Evolutionary conservation across 2,888 invertebrate genomes (phyloP).

Genomic region (Uloborus plumipes): DNA sequence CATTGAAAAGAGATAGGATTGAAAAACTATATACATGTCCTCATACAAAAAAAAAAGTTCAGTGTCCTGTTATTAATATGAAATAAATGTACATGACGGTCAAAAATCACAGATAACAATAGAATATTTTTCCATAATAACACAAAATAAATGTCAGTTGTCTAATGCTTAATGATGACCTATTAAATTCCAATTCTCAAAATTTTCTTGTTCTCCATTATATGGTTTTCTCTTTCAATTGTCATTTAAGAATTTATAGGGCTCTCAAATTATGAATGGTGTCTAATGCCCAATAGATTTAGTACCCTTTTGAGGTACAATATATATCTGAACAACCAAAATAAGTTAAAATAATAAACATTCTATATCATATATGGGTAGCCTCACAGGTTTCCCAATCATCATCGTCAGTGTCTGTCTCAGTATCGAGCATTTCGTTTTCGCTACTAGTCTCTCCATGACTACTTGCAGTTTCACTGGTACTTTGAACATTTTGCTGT

Average conservation of each 20-base stretch:
- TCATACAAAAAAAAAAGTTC: conserved; percentile 12
- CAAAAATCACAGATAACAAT: conserved; percentile 60
- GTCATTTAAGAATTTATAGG: no score
- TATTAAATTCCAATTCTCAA: conserved; percentile 23
- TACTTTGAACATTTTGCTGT: conserved; percentile 33
- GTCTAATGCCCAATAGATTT: no score
- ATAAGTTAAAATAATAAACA: conserved; percentile 36
- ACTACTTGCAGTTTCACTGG: conserved; percentile 60
- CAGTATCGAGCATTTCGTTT: conserved; percentile 62
- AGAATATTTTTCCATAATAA: conserved; percentile 32
- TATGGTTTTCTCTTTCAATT: neutral
- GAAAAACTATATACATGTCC: conserved; percentile 19
- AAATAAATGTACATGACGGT: conserved; percentile 50
- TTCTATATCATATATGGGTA: conserved; percentile 51
- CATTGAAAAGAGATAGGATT: conserved; percentile 17
- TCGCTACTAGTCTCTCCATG: conserved; percentile 61
- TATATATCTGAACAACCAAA: no score
- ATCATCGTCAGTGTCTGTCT: conserved; percentile 52
- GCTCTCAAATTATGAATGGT: no score
- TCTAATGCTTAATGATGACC: conserved; percentile 26
- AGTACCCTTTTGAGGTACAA: neutral
- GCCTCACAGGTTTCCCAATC: conserved; percentile 63
- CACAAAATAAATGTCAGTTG: conserved; percentile 41
- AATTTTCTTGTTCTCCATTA: conserved; percentile 7
- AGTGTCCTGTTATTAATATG: conserved; percentile 25